Conservation (phyloP, 2,888 invertebrate species). For the Caenorhabditis sp. region DNA sequence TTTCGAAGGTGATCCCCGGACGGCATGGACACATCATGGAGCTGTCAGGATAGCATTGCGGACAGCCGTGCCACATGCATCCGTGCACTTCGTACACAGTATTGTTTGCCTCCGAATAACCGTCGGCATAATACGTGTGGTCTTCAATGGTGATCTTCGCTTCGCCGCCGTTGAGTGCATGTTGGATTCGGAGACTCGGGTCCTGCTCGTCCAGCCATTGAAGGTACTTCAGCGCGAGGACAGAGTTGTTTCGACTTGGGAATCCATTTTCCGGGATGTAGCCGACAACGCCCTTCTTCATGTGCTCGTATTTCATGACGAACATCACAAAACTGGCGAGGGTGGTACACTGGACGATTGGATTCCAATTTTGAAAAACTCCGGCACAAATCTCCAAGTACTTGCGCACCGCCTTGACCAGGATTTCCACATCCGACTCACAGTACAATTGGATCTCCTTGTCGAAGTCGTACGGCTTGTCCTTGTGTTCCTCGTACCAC, state of each 20-base stretch:
- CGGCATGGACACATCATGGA: neutral
- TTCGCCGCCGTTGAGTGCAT: neutral
- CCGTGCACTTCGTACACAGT: neutral
- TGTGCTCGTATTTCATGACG: constrained; percentile 4
- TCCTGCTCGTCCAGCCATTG: neutral
- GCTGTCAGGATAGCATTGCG: neutral
- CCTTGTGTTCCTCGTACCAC: constrained; percentile 2
- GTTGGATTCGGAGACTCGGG: neutral
- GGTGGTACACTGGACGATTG: neutral
- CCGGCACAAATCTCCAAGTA: neutral
- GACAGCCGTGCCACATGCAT: neutral
- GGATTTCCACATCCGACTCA: constrained; percentile 1
- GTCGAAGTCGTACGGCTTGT: neutral
- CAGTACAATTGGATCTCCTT: constrained; percentile 1
- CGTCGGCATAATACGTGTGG: neutral
- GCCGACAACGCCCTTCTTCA: neutral
- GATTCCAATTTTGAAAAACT: neutral
- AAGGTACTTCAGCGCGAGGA: neutral
- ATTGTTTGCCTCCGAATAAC: too few relatives aligned
- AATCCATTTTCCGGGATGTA: neutral
- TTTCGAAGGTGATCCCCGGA: neutral
- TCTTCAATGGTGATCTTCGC: neutral
- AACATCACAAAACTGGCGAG: too few relatives aligned
- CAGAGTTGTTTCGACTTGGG: neutral
- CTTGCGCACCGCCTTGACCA: neutral